These are phyloP conservation scores for Thalpophila matura DNA, from an alignment of 2,888 invertebrate genomes.

Conservation along the genomic window DNA sequence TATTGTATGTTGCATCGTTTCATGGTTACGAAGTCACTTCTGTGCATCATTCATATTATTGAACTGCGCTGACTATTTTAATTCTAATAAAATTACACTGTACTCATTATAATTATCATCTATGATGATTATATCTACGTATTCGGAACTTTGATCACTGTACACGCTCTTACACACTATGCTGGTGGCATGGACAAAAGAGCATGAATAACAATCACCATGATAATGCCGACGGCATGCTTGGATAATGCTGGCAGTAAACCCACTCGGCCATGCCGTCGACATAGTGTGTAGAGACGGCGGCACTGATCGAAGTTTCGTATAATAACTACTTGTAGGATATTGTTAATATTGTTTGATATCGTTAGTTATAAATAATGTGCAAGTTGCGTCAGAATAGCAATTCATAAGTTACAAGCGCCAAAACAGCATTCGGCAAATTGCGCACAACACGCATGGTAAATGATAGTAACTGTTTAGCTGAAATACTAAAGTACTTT, in stretches of 20 bases:
- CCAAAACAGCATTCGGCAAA: slow-evolving; percentile 17
- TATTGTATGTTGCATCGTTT: slow-evolving; percentile 28
- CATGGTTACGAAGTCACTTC: slow-evolving; percentile 19
- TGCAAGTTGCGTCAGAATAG: slow-evolving; percentile 12
- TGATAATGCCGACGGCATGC: no score
- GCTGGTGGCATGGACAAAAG: no score
- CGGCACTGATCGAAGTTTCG: slow-evolving; percentile 1
- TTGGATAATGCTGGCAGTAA: no score
- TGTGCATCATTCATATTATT: slow-evolving; percentile 1
- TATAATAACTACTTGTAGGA: slow-evolving; percentile 11
- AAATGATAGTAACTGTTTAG: slow-evolving; percentile 3
- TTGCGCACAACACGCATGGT: not conserved
- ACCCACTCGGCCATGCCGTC: no score
- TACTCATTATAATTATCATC: slow-evolving; percentile 36
- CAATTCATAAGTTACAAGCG: slow-evolving; percentile 2
- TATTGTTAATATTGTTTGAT: slow-evolving; percentile 35
- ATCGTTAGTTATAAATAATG: no score
- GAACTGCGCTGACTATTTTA: slow-evolving; percentile 2
- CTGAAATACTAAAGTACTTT: slow-evolving; percentile 16
- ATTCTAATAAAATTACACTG: slow-evolving; percentile 34
- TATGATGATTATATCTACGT: slow-evolving; percentile 24
- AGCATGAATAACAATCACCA: no score
- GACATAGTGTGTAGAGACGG: no score
- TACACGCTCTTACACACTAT: not conserved
- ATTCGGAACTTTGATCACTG: slow-evolving; percentile 11